Percentiles rank a stretch among this genome's conserved stretches.
Evolutionary conservation across 2,888 invertebrate genomes (phyloP).

Genomic region (Colletes collaris): DNA sequence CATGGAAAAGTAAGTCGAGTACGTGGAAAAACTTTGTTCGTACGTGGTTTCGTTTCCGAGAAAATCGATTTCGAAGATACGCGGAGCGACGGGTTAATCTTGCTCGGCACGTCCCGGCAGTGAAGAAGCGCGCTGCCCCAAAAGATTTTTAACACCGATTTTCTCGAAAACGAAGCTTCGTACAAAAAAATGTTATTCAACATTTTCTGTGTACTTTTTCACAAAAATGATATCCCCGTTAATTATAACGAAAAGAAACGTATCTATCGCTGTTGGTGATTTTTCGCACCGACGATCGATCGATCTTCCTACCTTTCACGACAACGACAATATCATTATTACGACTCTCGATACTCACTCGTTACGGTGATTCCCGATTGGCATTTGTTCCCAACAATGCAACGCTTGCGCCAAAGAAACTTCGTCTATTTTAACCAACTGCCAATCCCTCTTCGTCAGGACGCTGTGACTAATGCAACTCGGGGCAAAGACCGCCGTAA

Average conservation of each 20-base stretch:
- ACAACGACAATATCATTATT: not conserved
- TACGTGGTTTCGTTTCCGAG: too few species aligned
- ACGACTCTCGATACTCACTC: constrained; percentile 59
- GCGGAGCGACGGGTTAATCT: too few species aligned
- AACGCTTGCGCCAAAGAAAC: constrained; percentile 93
- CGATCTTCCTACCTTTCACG: not conserved
- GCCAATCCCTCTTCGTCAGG: constrained; percentile 94
- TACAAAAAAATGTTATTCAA: too few species aligned
- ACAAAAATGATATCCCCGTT: too few species aligned
- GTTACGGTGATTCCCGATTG: constrained; percentile 68
- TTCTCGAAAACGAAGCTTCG: too few species aligned
- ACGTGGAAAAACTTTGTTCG: too few species aligned
- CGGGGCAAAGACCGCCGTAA: constrained; percentile 95
- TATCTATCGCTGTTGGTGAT: not conserved
- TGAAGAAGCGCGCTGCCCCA: too few species aligned
- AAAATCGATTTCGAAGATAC: too few species aligned
- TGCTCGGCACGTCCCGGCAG: too few species aligned
- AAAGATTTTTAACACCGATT: too few species aligned
- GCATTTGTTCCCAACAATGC: constrained; percentile 92
- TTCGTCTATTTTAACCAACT: constrained; percentile 92
- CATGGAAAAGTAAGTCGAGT: too few species aligned
- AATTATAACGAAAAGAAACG: not conserved
- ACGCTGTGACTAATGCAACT: constrained; percentile 97
- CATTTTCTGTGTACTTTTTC: too few species aligned
- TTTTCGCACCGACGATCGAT: not conserved